A percentile compares a stretch with the other conserved stretches of the same genome.
Conservation (phyloP, 1,140 invertebrate species). For the Bombyx mandarina region DNA sequence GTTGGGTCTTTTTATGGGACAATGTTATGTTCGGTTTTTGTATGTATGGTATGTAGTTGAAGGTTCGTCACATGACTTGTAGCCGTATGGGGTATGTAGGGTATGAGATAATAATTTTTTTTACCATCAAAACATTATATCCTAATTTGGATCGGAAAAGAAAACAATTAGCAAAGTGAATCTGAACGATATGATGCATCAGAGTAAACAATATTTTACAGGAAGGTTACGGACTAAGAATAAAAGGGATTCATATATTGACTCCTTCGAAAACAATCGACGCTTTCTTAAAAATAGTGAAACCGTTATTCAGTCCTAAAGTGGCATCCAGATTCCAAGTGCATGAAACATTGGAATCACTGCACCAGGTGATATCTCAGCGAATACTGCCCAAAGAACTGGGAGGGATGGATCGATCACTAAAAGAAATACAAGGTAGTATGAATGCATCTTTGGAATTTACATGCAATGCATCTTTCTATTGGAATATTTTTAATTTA, state of each 20-base stretch:
- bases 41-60: too few species aligned
- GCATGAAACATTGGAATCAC: slow-evolving; percentile 9
- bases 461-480: neutral
- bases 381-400: slow-evolving; percentile 19
- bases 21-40: too few species aligned
- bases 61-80: neutral
- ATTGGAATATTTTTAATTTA: neutral
- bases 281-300: slow-evolving; percentile 9
- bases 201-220: slow-evolving; percentile 1
- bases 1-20: neutral
- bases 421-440: slow-evolving; percentile 1
- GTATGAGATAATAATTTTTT: neutral
- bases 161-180: neutral
- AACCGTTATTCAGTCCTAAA: slow-evolving; percentile 16
- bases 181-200: too few species aligned
- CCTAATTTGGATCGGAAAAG: neutral
- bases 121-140: neutral
- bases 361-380: slow-evolving; percentile 11
- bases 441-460: neutral
- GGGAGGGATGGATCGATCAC: slow-evolving; percentile 16
- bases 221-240: slow-evolving; percentile 18
- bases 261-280: slow-evolving; percentile 16
- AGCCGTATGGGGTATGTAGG: too few species aligned
- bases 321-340: slow-evolving; percentile 12
- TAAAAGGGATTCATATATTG: slow-evolving; percentile 18